Evolutionary conservation across 2,888 invertebrate genomes (phyloP), one percentile per base, ranked within the genome.

Genomic region (Gymnocheta viridis): DNA sequence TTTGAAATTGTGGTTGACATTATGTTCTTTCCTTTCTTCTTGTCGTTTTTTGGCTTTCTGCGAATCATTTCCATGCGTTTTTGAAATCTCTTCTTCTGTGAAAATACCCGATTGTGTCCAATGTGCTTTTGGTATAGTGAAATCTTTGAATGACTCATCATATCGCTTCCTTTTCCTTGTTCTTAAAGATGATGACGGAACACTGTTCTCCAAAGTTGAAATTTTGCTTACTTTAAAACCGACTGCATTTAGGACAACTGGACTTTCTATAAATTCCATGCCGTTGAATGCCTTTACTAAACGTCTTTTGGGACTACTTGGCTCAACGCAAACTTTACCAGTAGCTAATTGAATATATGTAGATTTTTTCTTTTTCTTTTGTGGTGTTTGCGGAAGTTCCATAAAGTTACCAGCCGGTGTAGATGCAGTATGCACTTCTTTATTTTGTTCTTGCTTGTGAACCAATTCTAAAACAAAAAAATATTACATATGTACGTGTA

Each of bases 291-390:
- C 70, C 24, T 27, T 24, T 5, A 60, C 72, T 22, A 87, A 82
- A 60, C 87, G 87, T 1, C 78, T 83, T 7, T 44, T 85, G 5
- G 91, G 91, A 0, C 91, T 89, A 5, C 86, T 38, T 2, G 89
- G 89, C 84, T 91, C 91, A 5, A 91, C 90, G 22, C 86, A 82
- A 2, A 91, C 87, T n/a, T 86, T 86, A n/a, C 91, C 91, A 10
- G 89, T 88, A 2, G 88, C 74, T 29, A 89, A 87, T 27, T 88
- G 86, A 19, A 90, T 86, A 35, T 86, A 73, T 38, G 66, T 64
- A n/a, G 17, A 9, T 10, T 44, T 44, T n/a, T 69, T 83, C 51
- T 73, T 82, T 29, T 70, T 86, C 35, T 82, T 85, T 32, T 83
- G 41, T 9, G 85, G 85, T 19, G 82, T 60, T 5, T 82, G 49